Conservation (phyloP, 2,888 invertebrate genomes). For the Volucella inflata region DNA sequence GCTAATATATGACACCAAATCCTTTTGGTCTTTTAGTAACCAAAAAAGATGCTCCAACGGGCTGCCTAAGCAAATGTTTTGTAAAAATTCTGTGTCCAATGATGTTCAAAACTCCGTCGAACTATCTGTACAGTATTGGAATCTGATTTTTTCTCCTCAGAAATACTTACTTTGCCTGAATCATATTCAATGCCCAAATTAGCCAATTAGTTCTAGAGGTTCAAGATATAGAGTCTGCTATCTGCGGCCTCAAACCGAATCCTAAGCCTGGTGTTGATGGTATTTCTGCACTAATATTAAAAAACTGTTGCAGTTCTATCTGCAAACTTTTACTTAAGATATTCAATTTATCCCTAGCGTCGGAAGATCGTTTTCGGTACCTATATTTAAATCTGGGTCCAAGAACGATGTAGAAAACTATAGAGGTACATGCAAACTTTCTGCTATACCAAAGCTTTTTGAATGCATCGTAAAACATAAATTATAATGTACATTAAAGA, state of each 20-base stretch:
- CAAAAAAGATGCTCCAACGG: too few species aligned
- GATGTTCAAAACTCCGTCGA: not conserved
- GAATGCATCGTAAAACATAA: too few species aligned
- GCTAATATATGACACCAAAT: not conserved
- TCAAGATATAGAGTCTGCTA: constrained; percentile 9
- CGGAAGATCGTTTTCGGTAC: too few species aligned
- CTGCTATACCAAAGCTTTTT: too few species aligned
- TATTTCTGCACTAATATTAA: constrained; percentile 8
- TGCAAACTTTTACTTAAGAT: not conserved
- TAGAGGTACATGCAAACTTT: too few species aligned
- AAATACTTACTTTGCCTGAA: not conserved
- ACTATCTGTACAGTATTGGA: not conserved
- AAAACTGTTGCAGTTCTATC: constrained; percentile 16
- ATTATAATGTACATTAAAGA: too few species aligned
- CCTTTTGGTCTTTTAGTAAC: not conserved
- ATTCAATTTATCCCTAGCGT: constrained; percentile 5
- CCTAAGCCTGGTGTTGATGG: too few species aligned
- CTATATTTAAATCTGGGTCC: too few species aligned
- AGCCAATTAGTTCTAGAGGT: not conserved
- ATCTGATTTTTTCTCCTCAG: not conserved
- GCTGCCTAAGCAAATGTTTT: not conserved
- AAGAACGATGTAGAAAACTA: too few species aligned
- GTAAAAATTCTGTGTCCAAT: not conserved
- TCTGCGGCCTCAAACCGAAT: too few species aligned
- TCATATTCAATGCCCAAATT: constrained; percentile 1